Evolutionary conservation across 2,113 vertebrate species (phyloP).

Genomic region (Eleginops maclovinus): DNA sequence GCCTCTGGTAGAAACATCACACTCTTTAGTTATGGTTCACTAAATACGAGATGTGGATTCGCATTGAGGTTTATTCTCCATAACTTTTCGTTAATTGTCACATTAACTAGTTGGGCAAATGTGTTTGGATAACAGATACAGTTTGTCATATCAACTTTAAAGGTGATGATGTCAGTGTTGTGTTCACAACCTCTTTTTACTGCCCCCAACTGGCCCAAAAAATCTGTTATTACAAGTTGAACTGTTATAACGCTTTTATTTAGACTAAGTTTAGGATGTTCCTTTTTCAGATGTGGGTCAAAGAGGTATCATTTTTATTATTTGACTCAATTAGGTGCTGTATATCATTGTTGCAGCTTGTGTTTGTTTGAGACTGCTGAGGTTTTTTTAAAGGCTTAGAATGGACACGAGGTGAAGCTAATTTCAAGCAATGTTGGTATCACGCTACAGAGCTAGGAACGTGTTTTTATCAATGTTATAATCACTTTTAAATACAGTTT

Average conservation of each 20-base stretch:
- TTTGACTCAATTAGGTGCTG: not conserved
- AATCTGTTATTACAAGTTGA: not conserved
- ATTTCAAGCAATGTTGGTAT: too few species aligned
- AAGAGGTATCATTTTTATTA: not conserved
- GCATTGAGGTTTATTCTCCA: not conserved
- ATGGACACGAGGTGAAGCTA: too few species aligned
- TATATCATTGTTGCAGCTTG: not conserved
- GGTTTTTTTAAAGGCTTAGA: too few species aligned
- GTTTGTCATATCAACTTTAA: too few species aligned
- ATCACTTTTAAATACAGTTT: too few species aligned
- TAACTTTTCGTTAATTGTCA: not conserved
- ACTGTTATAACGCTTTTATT: too few species aligned
- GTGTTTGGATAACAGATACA: not conserved
- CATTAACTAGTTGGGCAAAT: not conserved
- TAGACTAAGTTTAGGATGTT: not conserved
- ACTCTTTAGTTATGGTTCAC: too few species aligned
- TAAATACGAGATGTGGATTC: not conserved
- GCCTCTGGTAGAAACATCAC: not conserved
- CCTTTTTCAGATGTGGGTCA: not conserved
- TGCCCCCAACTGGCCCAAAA: constrained; percentile 1
- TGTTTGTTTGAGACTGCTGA: not conserved
- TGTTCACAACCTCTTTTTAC: not conserved
- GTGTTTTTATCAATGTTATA: too few species aligned
- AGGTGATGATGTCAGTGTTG: not conserved
- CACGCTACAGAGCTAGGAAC: too few species aligned